Evolutionary conservation across 2,888 invertebrate genomes (phyloP).

Genomic region (Craniophora ligustri): DNA sequence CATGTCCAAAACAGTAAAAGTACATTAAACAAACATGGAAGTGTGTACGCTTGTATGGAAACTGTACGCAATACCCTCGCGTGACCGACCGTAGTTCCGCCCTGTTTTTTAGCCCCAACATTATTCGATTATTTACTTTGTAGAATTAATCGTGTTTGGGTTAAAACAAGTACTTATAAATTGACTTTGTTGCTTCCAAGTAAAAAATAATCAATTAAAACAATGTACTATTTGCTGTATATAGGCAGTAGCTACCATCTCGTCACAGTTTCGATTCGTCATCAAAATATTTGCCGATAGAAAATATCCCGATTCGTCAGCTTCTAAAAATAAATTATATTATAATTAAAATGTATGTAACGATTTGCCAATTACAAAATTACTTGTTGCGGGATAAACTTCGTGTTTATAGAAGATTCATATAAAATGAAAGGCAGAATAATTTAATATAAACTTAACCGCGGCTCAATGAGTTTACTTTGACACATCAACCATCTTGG

Average conservation of each 20-base stretch:
- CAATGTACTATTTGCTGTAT: too few species aligned
- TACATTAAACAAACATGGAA: conserved; percentile 47
- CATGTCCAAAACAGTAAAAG: conserved; percentile 30
- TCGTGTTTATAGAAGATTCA: not conserved
- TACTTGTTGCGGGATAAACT: too few species aligned
- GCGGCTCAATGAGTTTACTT: conserved; percentile 13
- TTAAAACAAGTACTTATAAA: conserved; percentile 23
- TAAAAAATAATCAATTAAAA: too few species aligned
- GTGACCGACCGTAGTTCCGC: conserved; percentile 63
- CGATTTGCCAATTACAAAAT: too few species aligned
- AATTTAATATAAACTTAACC: not conserved
- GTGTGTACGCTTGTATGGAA: conserved; percentile 22
- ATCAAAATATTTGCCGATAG: too few species aligned
- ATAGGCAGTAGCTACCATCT: too few species aligned
- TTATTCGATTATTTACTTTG: too few species aligned
- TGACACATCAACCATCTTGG: conserved; percentile 22
- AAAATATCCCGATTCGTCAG: too few species aligned
- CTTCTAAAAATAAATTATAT: too few species aligned
- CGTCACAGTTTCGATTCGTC: too few species aligned
- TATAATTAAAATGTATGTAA: too few species aligned
- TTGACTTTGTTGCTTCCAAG: too few species aligned
- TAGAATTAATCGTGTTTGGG: conserved; percentile 27
- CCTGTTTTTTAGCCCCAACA: conserved; percentile 34
- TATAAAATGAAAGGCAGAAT: conserved; percentile 4
- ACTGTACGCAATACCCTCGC: conserved; percentile 54